Evolutionary conservation across 2,113 vertebrate species (phyloP).

Genomic region (Phylloscopus trochiloides): DNA sequence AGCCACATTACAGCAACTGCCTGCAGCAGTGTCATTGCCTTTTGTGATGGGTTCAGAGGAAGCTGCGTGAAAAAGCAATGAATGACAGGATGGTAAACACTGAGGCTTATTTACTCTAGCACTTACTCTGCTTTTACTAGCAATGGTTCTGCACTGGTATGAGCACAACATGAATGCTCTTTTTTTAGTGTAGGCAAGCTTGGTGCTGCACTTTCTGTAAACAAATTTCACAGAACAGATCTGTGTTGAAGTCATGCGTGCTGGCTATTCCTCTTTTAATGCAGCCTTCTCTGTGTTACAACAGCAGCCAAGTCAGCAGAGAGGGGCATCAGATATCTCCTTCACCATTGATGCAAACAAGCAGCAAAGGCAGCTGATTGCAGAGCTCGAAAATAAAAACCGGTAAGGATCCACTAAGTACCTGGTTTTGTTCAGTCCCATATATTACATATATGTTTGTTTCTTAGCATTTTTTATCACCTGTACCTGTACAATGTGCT

Average conservation of each 20-base stretch:
- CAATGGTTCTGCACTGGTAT: neutral
- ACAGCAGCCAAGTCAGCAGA: conserved; percentile 87
- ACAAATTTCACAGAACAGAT: neutral
- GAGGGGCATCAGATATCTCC: conserved; percentile 87
- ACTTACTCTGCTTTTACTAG: neutral
- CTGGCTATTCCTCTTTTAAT: neutral
- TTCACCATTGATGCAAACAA: conserved; percentile 95
- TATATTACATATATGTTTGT: neutral
- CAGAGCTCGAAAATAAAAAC: conserved; percentile 98
- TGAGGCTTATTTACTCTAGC: neutral
- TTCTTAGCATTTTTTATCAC: neutral
- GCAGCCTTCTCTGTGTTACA: conserved; percentile 57
- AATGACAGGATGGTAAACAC: conserved; percentile 18
- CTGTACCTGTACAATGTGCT: neutral
- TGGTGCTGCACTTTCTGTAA: neutral
- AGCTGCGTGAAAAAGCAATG: neutral
- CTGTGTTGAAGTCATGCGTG: neutral
- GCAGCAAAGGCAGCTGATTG: conserved; percentile 95
- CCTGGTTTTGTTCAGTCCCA: neutral
- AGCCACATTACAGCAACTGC: neutral
- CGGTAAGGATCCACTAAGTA: conserved; percentile 72
- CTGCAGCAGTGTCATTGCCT: neutral
- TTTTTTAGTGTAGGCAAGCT: neutral
- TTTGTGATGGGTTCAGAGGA: neutral
- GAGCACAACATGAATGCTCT: neutral